phyloP scores from a whole-genome alignment of 2,888 invertebrate species.

The Tuta absoluta region DNA sequence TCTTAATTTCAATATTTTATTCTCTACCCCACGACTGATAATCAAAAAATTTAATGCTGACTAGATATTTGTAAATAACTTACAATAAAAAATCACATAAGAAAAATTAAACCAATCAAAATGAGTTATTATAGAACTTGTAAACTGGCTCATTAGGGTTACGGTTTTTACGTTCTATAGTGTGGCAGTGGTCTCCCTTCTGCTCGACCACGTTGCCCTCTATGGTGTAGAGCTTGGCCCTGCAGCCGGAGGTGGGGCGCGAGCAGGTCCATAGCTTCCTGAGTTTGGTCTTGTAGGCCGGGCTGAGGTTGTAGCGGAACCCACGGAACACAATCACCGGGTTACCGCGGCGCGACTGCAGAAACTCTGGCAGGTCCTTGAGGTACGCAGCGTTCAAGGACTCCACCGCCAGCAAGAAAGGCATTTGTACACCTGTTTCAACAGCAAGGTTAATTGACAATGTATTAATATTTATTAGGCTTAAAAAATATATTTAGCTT shows the following conservation, averaged over 20 bases:
- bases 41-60: too few relatives aligned
- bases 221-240: constrained; percentile 39
- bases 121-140: background rate
- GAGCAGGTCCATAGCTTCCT: constrained; percentile 39
- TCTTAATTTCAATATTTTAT: too few relatives aligned
- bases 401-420: background rate
- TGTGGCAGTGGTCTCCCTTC: constrained; percentile 18
- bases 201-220: constrained; percentile 29
- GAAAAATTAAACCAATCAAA: background rate
- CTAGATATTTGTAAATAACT: too few relatives aligned
- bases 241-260: constrained; percentile 37
- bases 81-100: too few relatives aligned
- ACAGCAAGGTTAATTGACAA: background rate
- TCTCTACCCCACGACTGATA: too few relatives aligned
- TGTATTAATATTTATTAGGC: background rate
- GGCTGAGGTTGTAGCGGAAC: constrained; percentile 37
- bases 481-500: background rate
- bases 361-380: background rate
- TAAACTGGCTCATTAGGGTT: background rate
- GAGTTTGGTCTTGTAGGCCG: background rate
- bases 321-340: constrained; percentile 36
- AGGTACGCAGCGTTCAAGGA: background rate
- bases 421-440: background rate
- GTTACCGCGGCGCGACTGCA: constrained; percentile 35
- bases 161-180: background rate